Evolutionary conservation across 2,797 vertebrate species (phyloP).

Genomic region (Cyprinodon diabolis): DNA sequence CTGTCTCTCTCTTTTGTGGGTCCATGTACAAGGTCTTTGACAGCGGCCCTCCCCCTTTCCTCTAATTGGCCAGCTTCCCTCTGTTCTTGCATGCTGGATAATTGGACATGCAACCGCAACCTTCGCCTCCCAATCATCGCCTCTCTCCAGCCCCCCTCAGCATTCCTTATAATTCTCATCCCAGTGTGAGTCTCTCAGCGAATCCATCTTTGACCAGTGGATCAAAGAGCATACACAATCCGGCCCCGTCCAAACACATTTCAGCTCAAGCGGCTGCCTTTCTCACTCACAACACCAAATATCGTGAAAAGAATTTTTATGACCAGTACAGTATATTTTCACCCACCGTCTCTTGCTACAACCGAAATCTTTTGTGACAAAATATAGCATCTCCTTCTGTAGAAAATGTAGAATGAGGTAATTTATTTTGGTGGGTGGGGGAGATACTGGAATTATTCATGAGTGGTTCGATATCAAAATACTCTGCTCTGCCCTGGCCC

Average conservation of each 20-base stretch:
- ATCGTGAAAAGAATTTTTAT: conserved; percentile 55
- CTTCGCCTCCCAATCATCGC: conserved; percentile 58
- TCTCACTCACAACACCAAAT: conserved; percentile 50
- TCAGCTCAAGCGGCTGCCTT: conserved; percentile 20
- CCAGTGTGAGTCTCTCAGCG: conserved; percentile 59
- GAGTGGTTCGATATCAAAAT: conserved; percentile 77
- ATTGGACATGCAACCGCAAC: conserved; percentile 73
- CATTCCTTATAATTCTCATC: conserved; percentile 59
- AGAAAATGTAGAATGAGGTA: conserved; percentile 55
- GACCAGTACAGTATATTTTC: conserved; percentile 35
- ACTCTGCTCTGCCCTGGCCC: conserved; percentile 57
- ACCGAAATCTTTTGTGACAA: conserved; percentile 51
- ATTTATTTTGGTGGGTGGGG: conserved; percentile 65
- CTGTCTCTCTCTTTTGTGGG: conserved; percentile 40
- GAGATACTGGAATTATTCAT: conserved; percentile 78
- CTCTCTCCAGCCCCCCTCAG: conserved; percentile 47
- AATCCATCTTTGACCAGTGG: conserved; percentile 67
- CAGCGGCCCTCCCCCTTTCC: conserved; percentile 57
- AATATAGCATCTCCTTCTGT: conserved; percentile 36
- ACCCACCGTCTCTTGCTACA: conserved; percentile 38
- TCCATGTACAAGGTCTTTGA: conserved; percentile 42
- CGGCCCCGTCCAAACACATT: conserved; percentile 53
- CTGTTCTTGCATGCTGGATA: conserved; percentile 64
- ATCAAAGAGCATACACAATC: conserved; percentile 80
- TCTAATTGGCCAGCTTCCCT: conserved; percentile 75